Conservation (phyloP, 1,140 invertebrate genomes). For the Luehdorfia chinensis region DNA sequence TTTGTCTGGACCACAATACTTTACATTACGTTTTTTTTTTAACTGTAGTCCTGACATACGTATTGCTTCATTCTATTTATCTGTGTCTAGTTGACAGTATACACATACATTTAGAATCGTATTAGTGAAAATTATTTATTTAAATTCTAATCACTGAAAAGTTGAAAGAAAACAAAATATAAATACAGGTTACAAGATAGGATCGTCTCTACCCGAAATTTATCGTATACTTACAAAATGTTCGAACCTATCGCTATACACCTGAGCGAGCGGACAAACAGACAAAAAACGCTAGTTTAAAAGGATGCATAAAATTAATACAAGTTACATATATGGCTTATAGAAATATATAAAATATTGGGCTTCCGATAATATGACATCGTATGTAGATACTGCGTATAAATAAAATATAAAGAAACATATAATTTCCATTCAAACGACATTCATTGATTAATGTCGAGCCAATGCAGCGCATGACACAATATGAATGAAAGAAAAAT, state of each 20-base stretch:
- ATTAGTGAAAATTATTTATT: conserved; percentile 4
- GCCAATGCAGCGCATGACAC: conserved; percentile 20
- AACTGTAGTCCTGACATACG: conserved; percentile 10
- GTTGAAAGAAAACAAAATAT: conserved; percentile 10
- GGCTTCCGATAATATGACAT: conserved; percentile 9
- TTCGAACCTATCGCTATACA: conserved; percentile 66
- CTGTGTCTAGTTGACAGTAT: conserved; percentile 1
- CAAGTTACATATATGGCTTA: conserved; percentile 30
- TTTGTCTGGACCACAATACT: conserved; percentile 14
- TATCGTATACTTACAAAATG: conserved; percentile 64
- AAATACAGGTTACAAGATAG: conserved; percentile 16
- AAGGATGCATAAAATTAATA: conserved; percentile 46
- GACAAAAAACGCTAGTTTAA: conserved; percentile 64
- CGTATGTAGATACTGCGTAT: background rate
- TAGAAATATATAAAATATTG: conserved; percentile 11
- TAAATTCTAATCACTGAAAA: conserved; percentile 15
- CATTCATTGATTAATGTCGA: conserved; percentile 2
- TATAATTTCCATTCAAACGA: background rate
- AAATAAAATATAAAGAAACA: background rate
- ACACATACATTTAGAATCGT: background rate
- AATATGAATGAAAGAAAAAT: conserved; percentile 11
- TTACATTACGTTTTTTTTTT: too few species aligned
- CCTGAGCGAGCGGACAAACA: conserved; percentile 68
- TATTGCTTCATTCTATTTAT: conserved; percentile 1
- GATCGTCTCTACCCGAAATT: conserved; percentile 37